phyloP scores from a whole-genome alignment of 2,113 vertebrate genomes.

The Thymallus thymallus region DNA sequence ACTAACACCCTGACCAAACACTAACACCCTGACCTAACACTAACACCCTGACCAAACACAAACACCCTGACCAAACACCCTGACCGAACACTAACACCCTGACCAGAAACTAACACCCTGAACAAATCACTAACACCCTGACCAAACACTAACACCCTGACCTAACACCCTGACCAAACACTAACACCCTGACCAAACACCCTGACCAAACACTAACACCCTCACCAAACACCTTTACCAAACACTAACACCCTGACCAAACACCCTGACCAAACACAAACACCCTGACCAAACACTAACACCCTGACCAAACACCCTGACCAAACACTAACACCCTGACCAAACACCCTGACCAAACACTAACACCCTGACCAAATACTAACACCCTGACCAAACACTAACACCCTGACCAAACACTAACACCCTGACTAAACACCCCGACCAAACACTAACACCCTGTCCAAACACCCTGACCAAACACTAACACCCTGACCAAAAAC shows the following conservation, averaged over 20 bases:
- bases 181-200: neutral
- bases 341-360: too few relatives aligned
- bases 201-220: neutral
- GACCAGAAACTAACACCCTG: too few relatives aligned
- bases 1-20: neutral
- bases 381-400: too few relatives aligned
- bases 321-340: neutral
- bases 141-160: neutral
- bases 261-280: too few relatives aligned
- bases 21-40: neutral
- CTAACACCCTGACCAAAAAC: neutral
- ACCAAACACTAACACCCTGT: neutral
- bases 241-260: neutral
- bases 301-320: too few relatives aligned
- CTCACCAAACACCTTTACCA: too few relatives aligned
- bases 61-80: neutral
- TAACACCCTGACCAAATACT: neutral
- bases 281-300: neutral
- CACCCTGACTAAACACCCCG: too few relatives aligned
- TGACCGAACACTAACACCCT: neutral
- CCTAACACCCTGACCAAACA: too few relatives aligned
- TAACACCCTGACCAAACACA: neutral
- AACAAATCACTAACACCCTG: neutral
- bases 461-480: too few relatives aligned
- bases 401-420: neutral